Conservation (phyloP, 2,113 vertebrate genomes). For the Epinephelus moara region DNA sequence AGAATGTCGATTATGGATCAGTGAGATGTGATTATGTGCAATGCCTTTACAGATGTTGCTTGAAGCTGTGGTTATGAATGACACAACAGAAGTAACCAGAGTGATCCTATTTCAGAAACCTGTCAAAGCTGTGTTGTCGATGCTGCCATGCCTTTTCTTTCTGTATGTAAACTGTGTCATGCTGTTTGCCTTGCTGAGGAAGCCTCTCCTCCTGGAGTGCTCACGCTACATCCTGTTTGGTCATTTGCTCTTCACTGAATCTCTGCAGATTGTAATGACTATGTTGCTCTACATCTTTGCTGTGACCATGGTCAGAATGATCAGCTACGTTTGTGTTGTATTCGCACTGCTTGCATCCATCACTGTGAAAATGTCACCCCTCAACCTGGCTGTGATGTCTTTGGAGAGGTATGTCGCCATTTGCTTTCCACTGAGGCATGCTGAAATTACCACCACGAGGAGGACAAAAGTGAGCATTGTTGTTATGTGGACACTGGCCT, state of each 20-base stretch:
- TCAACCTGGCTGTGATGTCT: conserved; percentile 77
- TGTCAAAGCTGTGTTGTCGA: conserved; percentile 41
- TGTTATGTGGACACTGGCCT: conserved; percentile 59
- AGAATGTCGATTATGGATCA: neutral
- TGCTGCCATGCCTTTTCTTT: conserved; percentile 69
- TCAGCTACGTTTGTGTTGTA: conserved; percentile 52
- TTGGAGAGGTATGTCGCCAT: conserved; percentile 79
- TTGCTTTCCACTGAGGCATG: conserved; percentile 74
- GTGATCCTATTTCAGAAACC: neutral
- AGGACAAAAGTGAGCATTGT: conserved; percentile 36
- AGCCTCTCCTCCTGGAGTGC: conserved; percentile 64
- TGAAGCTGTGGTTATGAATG: conserved; percentile 54
- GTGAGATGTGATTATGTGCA: conserved; percentile 5
- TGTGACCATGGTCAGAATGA: conserved; percentile 40
- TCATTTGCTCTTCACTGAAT: conserved; percentile 70
- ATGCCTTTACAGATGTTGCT: conserved; percentile 34
- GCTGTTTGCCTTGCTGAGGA: conserved; percentile 67
- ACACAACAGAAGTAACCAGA: neutral
- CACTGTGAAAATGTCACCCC: conserved; percentile 50
- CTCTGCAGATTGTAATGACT: conserved; percentile 54
- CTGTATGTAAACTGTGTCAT: conserved; percentile 71
- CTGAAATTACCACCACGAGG: conserved; percentile 40
- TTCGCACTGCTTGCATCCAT: neutral
- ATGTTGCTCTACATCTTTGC: conserved; percentile 65
- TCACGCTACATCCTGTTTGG: conserved; percentile 75